Evolutionary conservation across 2,888 invertebrate species (phyloP).

Genomic region (Pandemis cinnamomeana): DNA sequence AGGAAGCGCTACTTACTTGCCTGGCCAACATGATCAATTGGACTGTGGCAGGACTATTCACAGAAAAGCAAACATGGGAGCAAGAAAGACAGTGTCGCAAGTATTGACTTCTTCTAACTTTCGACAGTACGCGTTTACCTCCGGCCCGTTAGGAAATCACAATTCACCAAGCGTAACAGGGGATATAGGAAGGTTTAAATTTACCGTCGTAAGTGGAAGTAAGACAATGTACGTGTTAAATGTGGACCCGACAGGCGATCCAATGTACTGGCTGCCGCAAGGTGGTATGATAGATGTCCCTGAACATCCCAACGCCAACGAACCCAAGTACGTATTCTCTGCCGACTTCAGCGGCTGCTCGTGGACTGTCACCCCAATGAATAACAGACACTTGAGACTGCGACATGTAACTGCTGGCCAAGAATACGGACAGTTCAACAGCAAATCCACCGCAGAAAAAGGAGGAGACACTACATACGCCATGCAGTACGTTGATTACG

Average conservation of each 20-base stretch:
- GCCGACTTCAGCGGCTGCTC: neutral
- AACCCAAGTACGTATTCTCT: neutral
- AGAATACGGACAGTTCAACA: neutral
- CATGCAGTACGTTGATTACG: conserved; percentile 1
- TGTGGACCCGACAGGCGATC: neutral
- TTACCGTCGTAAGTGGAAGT: neutral
- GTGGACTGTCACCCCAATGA: neutral
- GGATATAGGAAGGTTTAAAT: neutral
- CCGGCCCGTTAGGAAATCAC: neutral
- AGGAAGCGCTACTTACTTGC: neutral
- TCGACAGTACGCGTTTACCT: neutral
- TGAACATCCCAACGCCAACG: neutral
- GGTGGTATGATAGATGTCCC: neutral
- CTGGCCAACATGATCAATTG: neutral
- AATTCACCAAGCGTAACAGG: neutral
- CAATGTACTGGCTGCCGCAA: neutral
- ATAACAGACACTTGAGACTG: neutral
- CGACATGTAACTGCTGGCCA: neutral
- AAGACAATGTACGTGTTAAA: neutral
- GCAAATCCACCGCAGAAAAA: neutral
- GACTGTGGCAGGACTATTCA: neutral
- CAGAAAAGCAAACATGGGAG: neutral
- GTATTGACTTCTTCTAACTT: neutral
- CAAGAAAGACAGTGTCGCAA: neutral
- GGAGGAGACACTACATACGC: neutral